Evolutionary conservation across 1,140 invertebrate genomes (phyloP).

Genomic region (Patella vulgata): DNA sequence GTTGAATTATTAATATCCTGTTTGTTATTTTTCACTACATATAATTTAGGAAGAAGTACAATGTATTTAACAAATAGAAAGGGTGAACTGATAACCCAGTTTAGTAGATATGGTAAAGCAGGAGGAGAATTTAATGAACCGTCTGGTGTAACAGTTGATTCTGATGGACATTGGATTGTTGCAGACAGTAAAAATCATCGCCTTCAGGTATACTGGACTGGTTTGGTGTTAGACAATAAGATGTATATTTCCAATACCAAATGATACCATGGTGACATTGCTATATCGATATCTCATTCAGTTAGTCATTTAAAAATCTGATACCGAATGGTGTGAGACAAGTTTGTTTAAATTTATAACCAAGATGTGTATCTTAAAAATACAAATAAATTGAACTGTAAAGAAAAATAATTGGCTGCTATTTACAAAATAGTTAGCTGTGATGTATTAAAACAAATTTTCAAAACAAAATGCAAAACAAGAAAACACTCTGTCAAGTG

Average conservation of each 20-base stretch:
- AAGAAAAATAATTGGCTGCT: no score
- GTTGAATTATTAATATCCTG: no score
- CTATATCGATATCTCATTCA: not conserved
- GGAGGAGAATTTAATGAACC: constrained; percentile 44
- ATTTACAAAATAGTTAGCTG: no score
- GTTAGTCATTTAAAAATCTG: not conserved
- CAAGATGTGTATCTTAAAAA: no score
- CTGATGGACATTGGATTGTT: constrained; percentile 74
- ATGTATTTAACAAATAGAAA: constrained; percentile 35
- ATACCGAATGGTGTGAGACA: not conserved
- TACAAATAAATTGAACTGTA: no score
- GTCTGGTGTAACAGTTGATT: constrained; percentile 45
- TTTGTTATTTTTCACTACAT: no score
- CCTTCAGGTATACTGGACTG: constrained; percentile 78
- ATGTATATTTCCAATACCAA: not conserved
- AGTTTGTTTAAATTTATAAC: no score
- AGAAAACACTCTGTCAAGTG: no score
- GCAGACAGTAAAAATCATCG: constrained; percentile 93
- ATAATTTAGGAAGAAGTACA: constrained; percentile 28
- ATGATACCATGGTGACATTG: not conserved
- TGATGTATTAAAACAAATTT: no score
- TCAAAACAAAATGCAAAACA: no score
- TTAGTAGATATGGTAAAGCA: constrained; percentile 36
- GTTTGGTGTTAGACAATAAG: not conserved
- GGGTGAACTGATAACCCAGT: constrained; percentile 20